phyloP scores from a whole-genome alignment of 2,113 vertebrate genomes.

The Oxyruncus cristatus region DNA sequence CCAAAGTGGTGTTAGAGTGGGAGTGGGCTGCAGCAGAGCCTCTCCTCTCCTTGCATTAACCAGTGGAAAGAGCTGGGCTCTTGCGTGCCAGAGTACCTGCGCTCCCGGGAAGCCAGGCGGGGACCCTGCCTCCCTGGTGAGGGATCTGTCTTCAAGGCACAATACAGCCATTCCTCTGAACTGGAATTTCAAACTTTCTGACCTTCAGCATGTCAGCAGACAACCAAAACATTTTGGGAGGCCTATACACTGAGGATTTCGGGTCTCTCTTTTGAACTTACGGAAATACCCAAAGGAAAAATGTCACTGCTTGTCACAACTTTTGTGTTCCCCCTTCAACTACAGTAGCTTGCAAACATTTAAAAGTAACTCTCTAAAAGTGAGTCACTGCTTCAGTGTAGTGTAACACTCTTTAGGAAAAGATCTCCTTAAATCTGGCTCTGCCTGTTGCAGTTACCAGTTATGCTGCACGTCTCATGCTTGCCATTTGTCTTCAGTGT shows the following conservation, averaged over 20 bases:
- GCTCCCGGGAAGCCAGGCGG: accelerated
- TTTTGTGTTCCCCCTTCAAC: conserved; percentile 32
- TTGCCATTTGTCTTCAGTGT: not conserved
- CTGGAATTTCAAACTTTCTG: not conserved
- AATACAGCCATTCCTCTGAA: not conserved
- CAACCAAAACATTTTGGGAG: not conserved
- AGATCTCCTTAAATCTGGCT: conserved; percentile 44
- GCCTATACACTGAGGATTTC: not conserved
- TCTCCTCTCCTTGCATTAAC: not conserved
- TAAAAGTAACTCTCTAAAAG: not conserved
- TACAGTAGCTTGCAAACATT: conserved; percentile 21
- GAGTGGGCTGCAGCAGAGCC: not conserved
- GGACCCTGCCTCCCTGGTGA: not conserved
- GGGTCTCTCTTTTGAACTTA: not conserved
- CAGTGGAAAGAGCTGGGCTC: not conserved
- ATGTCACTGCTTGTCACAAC: conserved; percentile 27
- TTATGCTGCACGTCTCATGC: not conserved
- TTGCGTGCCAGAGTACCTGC: not conserved
- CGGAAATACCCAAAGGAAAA: not conserved
- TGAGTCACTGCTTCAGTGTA: conserved; percentile 6
- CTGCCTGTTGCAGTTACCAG: conserved; percentile 2
- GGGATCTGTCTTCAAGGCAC: not conserved
- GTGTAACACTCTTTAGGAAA: conserved; percentile 3
- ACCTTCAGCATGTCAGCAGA: not conserved
- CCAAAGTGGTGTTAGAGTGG: not conserved